Percentiles rank a stretch among this genome's conserved stretches.
Conservation (phyloP, 2,888 invertebrate species). For the Cataglyphis cursor region DNA sequence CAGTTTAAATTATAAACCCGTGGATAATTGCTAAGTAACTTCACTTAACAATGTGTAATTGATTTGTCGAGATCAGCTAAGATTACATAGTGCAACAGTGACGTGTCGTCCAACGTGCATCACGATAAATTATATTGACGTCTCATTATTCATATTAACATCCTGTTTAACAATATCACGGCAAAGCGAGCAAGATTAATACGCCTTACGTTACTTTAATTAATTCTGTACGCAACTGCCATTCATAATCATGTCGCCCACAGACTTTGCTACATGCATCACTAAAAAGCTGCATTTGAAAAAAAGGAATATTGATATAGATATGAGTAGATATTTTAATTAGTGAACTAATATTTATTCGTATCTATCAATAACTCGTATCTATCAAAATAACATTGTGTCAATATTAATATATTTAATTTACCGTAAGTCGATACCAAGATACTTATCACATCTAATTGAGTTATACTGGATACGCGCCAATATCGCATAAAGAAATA, state of each 20-base stretch:
- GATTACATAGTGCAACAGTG: constrained; percentile 48
- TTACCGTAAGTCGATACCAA: background rate
- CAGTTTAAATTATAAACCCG: background rate
- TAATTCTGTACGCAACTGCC: constrained; percentile 68
- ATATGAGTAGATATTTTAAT: background rate
- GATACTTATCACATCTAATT: background rate
- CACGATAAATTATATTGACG: constrained; percentile 72
- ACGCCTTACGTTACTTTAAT: constrained; percentile 78
- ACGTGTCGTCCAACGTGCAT: background rate
- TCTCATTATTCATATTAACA: constrained; percentile 74
- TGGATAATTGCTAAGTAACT: background rate
- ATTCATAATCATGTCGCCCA: constrained; percentile 66
- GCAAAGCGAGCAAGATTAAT: constrained; percentile 79
- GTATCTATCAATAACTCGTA: constrained; percentile 21
- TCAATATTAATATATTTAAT: background rate
- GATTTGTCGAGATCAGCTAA: constrained; percentile 29
- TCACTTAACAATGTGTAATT: constrained; percentile 29
- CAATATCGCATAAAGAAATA: background rate
- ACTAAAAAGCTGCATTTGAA: constrained; percentile 61
- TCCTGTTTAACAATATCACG: constrained; percentile 73
- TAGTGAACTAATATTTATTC: constrained; percentile 22
- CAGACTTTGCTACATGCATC: constrained; percentile 43
- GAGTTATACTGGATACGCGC: background rate
- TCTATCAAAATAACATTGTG: background rate
- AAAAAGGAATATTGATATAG: constrained; percentile 7